A percentile compares a stretch with the other conserved stretches of the same genome.
These are phyloP conservation scores for Nannospalax galili DNA, from an alignment of 2,113 vertebrate species.

Conservation along the genomic window DNA sequence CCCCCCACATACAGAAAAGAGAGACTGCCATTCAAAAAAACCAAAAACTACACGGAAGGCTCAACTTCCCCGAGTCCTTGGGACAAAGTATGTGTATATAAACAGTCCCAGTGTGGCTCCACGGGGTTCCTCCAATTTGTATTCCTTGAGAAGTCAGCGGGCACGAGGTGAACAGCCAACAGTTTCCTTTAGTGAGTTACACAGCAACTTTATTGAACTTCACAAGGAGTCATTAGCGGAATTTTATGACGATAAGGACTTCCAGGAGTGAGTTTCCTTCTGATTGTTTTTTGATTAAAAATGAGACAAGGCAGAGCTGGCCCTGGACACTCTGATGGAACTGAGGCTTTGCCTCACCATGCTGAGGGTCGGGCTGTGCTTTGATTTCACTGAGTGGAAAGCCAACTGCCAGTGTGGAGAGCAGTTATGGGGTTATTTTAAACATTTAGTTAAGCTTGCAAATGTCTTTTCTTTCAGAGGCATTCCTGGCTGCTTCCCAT, in stretches of 20 bases:
- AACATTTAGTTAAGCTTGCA: slow-evolving; percentile 87
- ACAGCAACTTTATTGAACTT: slow-evolving; percentile 48
- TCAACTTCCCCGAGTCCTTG: slow-evolving; percentile 53
- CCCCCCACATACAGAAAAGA: slow-evolving; percentile 20
- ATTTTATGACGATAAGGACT: slow-evolving; percentile 77
- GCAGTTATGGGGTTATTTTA: slow-evolving; percentile 85
- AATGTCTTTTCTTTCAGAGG: slow-evolving; percentile 77
- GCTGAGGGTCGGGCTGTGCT: slow-evolving; percentile 40
- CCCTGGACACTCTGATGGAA: slow-evolving; percentile 39
- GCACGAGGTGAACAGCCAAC: slow-evolving; percentile 45
- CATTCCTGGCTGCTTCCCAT: slow-evolving; percentile 84
- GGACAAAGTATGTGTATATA: slow-evolving; percentile 60
- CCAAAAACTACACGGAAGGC: slow-evolving; percentile 12
- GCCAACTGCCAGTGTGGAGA: slow-evolving; percentile 84
- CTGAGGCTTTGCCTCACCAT: slow-evolving; percentile 66
- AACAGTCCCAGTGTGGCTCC: slow-evolving; percentile 59
- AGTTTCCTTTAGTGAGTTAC: slow-evolving; percentile 71
- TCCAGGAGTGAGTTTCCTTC: slow-evolving; percentile 66
- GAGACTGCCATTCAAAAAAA: slow-evolving; percentile 57
- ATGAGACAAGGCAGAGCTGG: slow-evolving; percentile 55
- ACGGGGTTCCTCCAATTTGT: slow-evolving; percentile 56
- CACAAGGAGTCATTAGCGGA: slow-evolving; percentile 59
- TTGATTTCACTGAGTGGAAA: slow-evolving; percentile 72
- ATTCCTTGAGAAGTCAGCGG: slow-evolving; percentile 66
- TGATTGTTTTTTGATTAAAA: slow-evolving; percentile 76